phyloP scores from a whole-genome alignment of 2,888 invertebrate species.

The Cordilura impudica region DNA sequence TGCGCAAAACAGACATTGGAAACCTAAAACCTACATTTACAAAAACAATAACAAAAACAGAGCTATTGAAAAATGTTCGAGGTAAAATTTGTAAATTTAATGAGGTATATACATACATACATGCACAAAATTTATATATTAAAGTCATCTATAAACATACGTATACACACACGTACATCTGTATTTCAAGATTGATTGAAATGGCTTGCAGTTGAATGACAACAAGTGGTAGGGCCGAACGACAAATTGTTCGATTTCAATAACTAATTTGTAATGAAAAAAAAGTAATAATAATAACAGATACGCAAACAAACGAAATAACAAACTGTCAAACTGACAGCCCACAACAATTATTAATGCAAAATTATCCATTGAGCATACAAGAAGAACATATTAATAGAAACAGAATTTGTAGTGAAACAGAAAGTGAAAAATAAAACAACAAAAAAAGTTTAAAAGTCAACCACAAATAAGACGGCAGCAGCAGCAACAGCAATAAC shows the following conservation, averaged over 20 bases:
- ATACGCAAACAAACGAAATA: background rate
- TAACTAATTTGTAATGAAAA: constrained; percentile 10
- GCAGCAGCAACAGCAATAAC: constrained; percentile 33
- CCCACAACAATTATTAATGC: constrained; percentile 48
- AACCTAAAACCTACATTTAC: constrained; percentile 39
- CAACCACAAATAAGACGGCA: constrained; percentile 54
- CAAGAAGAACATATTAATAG: constrained; percentile 31
- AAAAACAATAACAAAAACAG: constrained; percentile 34
- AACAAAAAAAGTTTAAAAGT: constrained; percentile 57
- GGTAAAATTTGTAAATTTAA: constrained; percentile 30
- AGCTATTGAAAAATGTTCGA: constrained; percentile 29
- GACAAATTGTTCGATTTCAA: constrained; percentile 32
- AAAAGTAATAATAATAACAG: background rate
- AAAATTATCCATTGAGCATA: constrained; percentile 47
- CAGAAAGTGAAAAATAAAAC: constrained; percentile 28
- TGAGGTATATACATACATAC: background rate
- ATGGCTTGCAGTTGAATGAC: constrained; percentile 37
- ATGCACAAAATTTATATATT: background rate
- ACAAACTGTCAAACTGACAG: constrained; percentile 40
- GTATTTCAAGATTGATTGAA: constrained; percentile 32
- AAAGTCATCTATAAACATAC: background rate
- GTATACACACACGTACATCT: constrained; percentile 21
- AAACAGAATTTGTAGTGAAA: constrained; percentile 30
- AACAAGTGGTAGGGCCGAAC: constrained; percentile 29
- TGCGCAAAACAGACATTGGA: constrained; percentile 59